Percentiles rank a stretch among this genome's conserved stretches.
These are phyloP conservation scores for Zaprionus lineosus DNA, from an alignment of 2,888 invertebrate species.

Conservation along the genomic window DNA sequence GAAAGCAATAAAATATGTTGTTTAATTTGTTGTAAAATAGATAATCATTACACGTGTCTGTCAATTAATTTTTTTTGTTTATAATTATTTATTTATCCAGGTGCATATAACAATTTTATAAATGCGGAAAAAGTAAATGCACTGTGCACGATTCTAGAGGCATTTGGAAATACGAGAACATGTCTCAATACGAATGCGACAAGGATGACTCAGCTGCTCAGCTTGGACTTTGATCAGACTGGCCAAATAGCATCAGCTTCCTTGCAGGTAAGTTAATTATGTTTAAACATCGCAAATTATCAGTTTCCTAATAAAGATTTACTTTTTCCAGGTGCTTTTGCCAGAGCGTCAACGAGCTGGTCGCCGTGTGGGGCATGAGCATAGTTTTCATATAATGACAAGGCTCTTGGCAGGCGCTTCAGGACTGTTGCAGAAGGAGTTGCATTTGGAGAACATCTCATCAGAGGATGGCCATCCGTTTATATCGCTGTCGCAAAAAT, in stretches of 20 bases:
- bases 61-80: background rate
- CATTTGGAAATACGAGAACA: constrained; percentile 95
- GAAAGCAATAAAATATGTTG: no score
- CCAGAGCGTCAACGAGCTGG: constrained; percentile 90
- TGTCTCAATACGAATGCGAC: constrained; percentile 94
- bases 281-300: no score
- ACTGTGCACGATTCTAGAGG: constrained; percentile 92
- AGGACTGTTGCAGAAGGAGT: constrained; percentile 90
- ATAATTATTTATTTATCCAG: constrained; percentile 49
- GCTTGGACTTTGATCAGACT: constrained; percentile 96
- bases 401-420: constrained; percentile 89
- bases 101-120: constrained; percentile 88
- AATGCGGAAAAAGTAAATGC: constrained; percentile 93
- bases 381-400: constrained; percentile 84
- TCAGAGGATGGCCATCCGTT: constrained; percentile 89
- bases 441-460: constrained; percentile 90
- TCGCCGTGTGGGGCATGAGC: constrained; percentile 86
- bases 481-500: constrained; percentile 89
- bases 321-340: constrained; percentile 87
- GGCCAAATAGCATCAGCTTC: constrained; percentile 95
- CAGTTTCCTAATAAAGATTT: no score
- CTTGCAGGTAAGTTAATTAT: constrained; percentile 86
- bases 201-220: constrained; percentile 94
- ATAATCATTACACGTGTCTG: background rate
- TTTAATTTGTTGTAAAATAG: no score